Evolutionary conservation across 2,888 invertebrate genomes (phyloP).

Genomic region (Lysandra coridon): DNA sequence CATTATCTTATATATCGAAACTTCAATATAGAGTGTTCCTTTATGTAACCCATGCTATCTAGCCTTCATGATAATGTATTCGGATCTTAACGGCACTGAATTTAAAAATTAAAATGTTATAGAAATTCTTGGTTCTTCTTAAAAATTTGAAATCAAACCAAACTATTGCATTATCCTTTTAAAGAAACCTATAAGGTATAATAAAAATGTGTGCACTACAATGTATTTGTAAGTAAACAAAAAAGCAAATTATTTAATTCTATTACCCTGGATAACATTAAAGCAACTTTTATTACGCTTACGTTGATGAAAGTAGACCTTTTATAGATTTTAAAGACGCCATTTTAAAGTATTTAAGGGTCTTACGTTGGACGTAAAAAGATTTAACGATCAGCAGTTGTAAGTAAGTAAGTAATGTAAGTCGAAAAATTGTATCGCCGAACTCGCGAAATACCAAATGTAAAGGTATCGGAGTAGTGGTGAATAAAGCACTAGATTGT

Average conservation of each 20-base stretch:
- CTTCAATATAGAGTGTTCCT: constrained; percentile 8
- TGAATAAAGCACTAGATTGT: not conserved
- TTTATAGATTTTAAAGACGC: constrained; percentile 76
- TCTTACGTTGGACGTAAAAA: constrained; percentile 65
- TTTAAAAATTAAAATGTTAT: not conserved
- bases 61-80: not conserved
- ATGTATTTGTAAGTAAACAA: constrained; percentile 10
- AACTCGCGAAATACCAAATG: not conserved
- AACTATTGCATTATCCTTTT: too few relatives aligned
- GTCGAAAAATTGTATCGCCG: constrained; percentile 45
- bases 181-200: too few relatives aligned
- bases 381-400: constrained; percentile 64
- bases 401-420: too few relatives aligned
- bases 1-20: constrained; percentile 21
- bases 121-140: not conserved
- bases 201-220: not conserved
- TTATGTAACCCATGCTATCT: not conserved
- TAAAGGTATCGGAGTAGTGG: not conserved
- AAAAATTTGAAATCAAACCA: not conserved
- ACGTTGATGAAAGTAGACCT: constrained; percentile 72
- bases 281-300: constrained; percentile 73
- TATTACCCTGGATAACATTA: constrained; percentile 70
- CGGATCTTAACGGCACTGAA: not conserved
- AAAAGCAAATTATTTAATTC: constrained; percentile 72
- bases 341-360: constrained; percentile 71